Evolutionary conservation across 2,888 invertebrate genomes (phyloP), one percentile per base, ranked within the genome.

Genomic region (Pyrrhia umbra): DNA sequence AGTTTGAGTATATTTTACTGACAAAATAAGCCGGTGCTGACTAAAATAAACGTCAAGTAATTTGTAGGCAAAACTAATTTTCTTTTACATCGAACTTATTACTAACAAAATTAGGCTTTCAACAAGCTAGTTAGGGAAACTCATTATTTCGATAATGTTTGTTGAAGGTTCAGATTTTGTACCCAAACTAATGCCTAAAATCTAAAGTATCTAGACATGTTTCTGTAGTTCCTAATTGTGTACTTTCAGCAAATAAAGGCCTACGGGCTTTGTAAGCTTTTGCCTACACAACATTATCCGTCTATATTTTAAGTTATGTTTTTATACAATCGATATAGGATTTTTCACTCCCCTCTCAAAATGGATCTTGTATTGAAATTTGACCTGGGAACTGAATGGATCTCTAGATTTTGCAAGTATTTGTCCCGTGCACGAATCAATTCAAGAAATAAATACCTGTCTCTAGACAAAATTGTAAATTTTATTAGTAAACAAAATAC

Each of bases 1-100:
- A 77, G 80, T 77, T 68, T 45, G 46, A 42, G 60, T 30, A 64
- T 70, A 70, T 73, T 69, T 67, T 58, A 55, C 66, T 21, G 46
- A 40, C 54, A 69, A 64, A 65, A 62, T 77, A 63, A 34, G 27
- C 16, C 34, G 27, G 42, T 49, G 37, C 49, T 58, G 74, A 64
- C 63, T 76, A 23, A 76, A 79, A 73, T 56, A 56, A 77, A 70
- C 45, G 70, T 62, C 30, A 15, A 62, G 61, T 65, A 69, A 76
- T 76, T 77, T 79, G 74, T 69, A 62, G 46, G 57, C 74, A 57
- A 67, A 79, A 75, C 60, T 71, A 60, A 74, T 78, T 70, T 68
- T 74, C 69, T 74, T 74, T 61, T 52, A 63, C 57, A 66, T 61
- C 16, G 40, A 69, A 66, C 47, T 59, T 70, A 56, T 58, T 66